A percentile compares a stretch with the other conserved stretches of the same genome.
Evolutionary conservation across 2,113 vertebrate genomes (phyloP).

Genomic region (Clarias gariepinus): DNA sequence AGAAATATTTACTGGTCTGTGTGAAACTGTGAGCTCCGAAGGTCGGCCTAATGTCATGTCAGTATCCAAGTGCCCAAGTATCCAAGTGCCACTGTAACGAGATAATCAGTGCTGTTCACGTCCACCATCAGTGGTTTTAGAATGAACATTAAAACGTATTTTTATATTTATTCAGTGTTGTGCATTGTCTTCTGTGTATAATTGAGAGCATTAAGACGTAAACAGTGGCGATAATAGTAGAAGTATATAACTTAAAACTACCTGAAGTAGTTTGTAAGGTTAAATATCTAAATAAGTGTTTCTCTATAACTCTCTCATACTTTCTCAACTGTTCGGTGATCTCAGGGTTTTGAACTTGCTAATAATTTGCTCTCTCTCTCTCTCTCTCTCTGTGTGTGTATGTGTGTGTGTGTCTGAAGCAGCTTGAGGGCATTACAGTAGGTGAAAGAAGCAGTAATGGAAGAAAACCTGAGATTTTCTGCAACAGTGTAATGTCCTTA

Average conservation of each 20-base stretch:
- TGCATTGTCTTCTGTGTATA: not conserved
- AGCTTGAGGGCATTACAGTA: constrained; percentile 37
- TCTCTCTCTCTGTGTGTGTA: not conserved
- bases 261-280: not conserved
- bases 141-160: not conserved
- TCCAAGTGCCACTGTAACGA: too few relatives aligned
- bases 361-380: not conserved
- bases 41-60: constrained; percentile 61
- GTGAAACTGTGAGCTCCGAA: constrained; percentile 63
- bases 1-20: constrained; percentile 69
- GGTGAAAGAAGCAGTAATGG: constrained; percentile 43
- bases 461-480: constrained; percentile 53
- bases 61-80: too few relatives aligned
- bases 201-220: not conserved
- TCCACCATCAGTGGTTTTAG: too few relatives aligned
- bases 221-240: not conserved
- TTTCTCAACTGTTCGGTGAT: not conserved
- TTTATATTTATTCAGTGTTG: not conserved
- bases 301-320: not conserved
- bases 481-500: constrained; percentile 64
- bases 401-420: not conserved
- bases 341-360: not conserved
- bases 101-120: too few relatives aligned
- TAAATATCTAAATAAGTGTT: not conserved
- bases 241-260: not conserved